Base-by-base conservation (phyloP, 2,888 invertebrate species). In the Chrysotoxum bicinctum region DNA sequence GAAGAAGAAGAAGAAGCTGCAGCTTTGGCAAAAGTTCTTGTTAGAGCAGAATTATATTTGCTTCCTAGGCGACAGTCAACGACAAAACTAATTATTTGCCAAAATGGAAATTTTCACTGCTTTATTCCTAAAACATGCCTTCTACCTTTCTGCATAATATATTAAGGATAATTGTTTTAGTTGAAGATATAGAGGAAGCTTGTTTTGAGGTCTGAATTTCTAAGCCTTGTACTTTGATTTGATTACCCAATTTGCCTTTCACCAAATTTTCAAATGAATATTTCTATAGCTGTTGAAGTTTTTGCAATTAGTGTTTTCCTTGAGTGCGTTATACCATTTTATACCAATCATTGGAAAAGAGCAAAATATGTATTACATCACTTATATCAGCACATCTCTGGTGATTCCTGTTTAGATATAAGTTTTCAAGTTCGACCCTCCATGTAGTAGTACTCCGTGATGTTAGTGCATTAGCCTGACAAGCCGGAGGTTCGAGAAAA, bases 61-160 rank as follows among this genome's bases (percentile, higher is more conserved):
- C 32, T 45, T 54, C 45, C 43, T 66, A 52, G 68, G 52, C 82
- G 69, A 74, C 72, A 85, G 73, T 77, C 86, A 82, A 75, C 78
- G 86, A 82, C 86, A 82, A 86, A 82, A 78, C 86, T 86, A 86
- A 86, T 86, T 86, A 82, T 78, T 86, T 85, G 81, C 81, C 76
- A 76, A 85, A 76, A 81, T 81, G 81, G 62, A 76, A 85, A 80
- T 84, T 80, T 72, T 19, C 80, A 72, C 70, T 68, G 54, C 62
- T 52, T 21, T 35, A 58, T 58, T 37, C 32, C 35, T 35, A 9
- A 6, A 48, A 52, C n/a, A 26, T n/a, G 7, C 16, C 14, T 23
- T 50, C 14, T 50, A 35, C 35, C 37, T 37, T 56, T 48, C 12
- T 2, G 2, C 2, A 14, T 21, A n/a, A 8, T 16, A 43, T 16